Evolutionary conservation across 1,140 invertebrate species (phyloP).

Genomic region (Drosophila biarmipes): DNA sequence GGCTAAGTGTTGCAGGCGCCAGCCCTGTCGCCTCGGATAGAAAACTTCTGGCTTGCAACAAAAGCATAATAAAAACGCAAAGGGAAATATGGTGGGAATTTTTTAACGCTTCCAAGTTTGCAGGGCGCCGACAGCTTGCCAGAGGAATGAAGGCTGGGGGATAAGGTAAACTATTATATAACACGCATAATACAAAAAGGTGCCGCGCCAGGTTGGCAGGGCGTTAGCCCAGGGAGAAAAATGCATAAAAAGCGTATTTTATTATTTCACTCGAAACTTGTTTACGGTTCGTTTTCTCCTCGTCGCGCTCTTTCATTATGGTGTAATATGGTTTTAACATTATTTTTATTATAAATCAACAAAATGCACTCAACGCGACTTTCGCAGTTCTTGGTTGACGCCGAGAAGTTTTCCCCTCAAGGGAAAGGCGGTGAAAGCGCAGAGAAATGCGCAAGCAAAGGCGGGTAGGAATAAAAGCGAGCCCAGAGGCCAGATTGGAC

Average conservation of each 20-base stretch:
- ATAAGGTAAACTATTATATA: constrained; percentile 72
- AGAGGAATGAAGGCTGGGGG: constrained; percentile 9
- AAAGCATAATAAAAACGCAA: constrained; percentile 34
- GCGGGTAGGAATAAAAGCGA: constrained; percentile 7
- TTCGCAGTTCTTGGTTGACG: constrained; percentile 48
- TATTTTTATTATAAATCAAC: constrained; percentile 80
- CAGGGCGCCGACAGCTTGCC: constrained; percentile 73
- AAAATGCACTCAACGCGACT: constrained; percentile 70
- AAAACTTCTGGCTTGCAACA: constrained; percentile 66
- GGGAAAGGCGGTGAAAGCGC: constrained; percentile 16
- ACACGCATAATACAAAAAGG: constrained; percentile 64
- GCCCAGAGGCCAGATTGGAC: constrained; percentile 31
- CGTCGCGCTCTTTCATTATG: constrained; percentile 63
- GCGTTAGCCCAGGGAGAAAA: constrained; percentile 31
- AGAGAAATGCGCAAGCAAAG: constrained; percentile 7
- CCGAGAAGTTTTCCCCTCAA: constrained; percentile 46
- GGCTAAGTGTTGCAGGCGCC: constrained; percentile 55
- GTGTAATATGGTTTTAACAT: constrained; percentile 78
- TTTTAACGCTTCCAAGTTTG: constrained; percentile 64
- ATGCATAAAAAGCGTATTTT: constrained; percentile 79
- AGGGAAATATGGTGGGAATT: constrained; percentile 69
- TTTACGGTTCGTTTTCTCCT: constrained; percentile 58
- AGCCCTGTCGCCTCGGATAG: constrained; percentile 41
- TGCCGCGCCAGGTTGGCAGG: constrained; percentile 8
- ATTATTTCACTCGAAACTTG: constrained; percentile 80